phyloP scores from a whole-genome alignment of 2,113 vertebrate genomes.

The Tauraco erythrolophus region DNA sequence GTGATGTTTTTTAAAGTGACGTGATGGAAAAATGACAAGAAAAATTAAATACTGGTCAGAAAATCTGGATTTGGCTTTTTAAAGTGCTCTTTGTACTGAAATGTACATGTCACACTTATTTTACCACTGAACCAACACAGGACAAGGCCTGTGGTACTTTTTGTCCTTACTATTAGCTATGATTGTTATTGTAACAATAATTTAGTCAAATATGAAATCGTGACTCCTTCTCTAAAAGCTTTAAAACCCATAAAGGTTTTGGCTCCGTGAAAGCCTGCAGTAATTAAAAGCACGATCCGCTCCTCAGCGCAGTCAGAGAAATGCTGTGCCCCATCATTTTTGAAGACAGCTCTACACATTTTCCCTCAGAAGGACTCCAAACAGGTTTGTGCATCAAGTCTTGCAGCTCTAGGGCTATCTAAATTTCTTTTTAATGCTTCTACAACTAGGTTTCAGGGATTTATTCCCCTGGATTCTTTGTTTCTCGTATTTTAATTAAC shows the following conservation, averaged over 20 bases:
- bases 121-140: not conserved
- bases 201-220: not conserved
- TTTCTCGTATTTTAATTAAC: not conserved
- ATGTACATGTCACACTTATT: not conserved
- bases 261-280: not conserved
- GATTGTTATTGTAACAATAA: not conserved
- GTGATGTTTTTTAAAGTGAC: not conserved
- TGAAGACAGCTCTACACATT: not conserved
- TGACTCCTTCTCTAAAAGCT: not conserved
- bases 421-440: not conserved
- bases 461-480: not conserved
- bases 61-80: not conserved
- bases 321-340: not conserved
- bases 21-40: not conserved
- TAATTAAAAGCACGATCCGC: not conserved
- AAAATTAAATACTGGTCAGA: not conserved
- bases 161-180: not conserved
- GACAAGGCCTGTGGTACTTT: not conserved
- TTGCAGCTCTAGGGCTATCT: not conserved
- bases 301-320: not conserved
- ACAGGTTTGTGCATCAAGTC: not conserved
- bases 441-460: not conserved
- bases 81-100: not conserved
- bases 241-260: not conserved
- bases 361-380: conserved; percentile 7